These are phyloP conservation scores for Butorides virescens DNA, from an alignment of 2,113 vertebrate species.

Conservation along the genomic window DNA sequence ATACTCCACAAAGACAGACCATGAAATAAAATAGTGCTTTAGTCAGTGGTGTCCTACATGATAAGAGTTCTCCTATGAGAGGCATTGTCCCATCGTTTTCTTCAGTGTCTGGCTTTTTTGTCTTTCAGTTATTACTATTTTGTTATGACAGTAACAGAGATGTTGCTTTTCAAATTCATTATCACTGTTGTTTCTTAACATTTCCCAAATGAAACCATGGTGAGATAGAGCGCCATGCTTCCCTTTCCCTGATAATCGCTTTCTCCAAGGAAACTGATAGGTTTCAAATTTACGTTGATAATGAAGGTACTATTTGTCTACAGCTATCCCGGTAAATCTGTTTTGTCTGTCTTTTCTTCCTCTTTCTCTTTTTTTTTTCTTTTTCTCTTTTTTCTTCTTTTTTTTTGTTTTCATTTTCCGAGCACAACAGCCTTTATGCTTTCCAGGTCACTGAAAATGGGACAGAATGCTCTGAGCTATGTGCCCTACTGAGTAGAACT, in stretches of 20 bases:
- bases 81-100: not conserved
- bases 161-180: slow-evolving; percentile 47
- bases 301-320: slow-evolving; percentile 20
- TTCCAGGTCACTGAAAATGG: slow-evolving; percentile 72
- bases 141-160: not conserved
- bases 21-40: not conserved
- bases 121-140: slow-evolving; percentile 52
- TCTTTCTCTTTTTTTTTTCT: not conserved
- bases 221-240: not conserved
- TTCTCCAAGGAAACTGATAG: slow-evolving; percentile 50
- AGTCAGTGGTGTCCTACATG: not conserved
- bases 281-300: slow-evolving; percentile 49
- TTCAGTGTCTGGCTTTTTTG: not conserved
- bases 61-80: slow-evolving; percentile 2
- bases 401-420: not conserved
- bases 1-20: not conserved
- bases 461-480: slow-evolving; percentile 62
- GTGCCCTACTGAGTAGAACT: slow-evolving; percentile 50
- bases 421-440: slow-evolving; percentile 6
- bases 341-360: rapidly evolving
- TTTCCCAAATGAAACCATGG: slow-evolving; percentile 42
- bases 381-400: not conserved
- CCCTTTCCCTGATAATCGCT: slow-evolving; percentile 20
- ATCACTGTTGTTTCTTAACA: slow-evolving; percentile 18
- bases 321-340: not conserved